A percentile compares a stretch with the other conserved stretches of the same genome.
Evolutionary conservation across 64 coral and sea anemone species (phyloP).

Genomic region (Actinia tenebrosa): DNA sequence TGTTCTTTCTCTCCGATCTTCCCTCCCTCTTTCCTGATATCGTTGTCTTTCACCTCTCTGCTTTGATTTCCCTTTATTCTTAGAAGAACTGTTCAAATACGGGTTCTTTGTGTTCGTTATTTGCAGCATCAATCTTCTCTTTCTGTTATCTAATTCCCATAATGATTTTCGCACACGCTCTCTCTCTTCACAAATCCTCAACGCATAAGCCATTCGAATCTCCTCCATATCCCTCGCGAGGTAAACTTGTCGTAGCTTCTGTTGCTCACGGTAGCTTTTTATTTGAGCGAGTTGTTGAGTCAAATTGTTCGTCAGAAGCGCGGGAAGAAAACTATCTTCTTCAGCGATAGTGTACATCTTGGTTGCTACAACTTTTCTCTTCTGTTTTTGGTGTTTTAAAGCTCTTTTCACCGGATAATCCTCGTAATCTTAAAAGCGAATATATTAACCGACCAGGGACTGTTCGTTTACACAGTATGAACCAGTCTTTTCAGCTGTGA

Average conservation of each 20-base stretch:
- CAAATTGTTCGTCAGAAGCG: constrained; percentile 60
- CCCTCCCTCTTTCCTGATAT: neutral
- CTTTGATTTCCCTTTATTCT: constrained; percentile 13
- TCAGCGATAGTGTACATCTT: constrained; percentile 74
- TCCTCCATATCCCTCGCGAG: constrained; percentile 75
- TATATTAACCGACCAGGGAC: neutral
- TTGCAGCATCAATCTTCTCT: constrained; percentile 67
- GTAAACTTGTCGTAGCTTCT: constrained; percentile 38
- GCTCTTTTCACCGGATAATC: neutral
- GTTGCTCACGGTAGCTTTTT: constrained; percentile 62
- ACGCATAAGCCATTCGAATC: constrained; percentile 72
- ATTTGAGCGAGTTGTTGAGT: constrained; percentile 77
- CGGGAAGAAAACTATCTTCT: constrained; percentile 88
- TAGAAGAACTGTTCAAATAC: neutral
- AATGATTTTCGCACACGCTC: constrained; percentile 66
- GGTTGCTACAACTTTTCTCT: neutral
- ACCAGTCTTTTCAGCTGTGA: neutral
- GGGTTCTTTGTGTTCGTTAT: neutral
- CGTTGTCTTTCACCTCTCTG: neutral
- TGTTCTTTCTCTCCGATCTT: neutral
- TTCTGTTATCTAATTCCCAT: constrained; percentile 82
- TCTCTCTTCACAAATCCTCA: constrained; percentile 65
- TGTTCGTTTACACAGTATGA: constrained; percentile 7
- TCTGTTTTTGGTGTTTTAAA: neutral
- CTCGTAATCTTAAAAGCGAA: neutral